Conservation (phyloP, 23 tunicate species). For the Halocynthia roretzi region DNA sequence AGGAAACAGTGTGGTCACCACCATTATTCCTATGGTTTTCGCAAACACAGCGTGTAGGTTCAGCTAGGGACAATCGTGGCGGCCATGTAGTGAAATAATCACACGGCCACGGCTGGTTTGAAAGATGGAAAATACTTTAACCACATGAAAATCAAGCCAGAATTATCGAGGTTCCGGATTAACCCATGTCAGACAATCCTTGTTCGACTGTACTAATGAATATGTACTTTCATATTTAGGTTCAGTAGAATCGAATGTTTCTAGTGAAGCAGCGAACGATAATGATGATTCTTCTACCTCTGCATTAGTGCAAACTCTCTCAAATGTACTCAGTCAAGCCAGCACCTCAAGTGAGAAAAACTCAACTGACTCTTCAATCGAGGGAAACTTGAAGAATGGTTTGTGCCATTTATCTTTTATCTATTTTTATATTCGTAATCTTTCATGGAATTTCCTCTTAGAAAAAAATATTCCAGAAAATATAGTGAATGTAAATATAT, state of each 20-base stretch:
- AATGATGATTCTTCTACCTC: conserved; percentile 39
- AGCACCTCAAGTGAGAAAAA: conserved; percentile 19
- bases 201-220: no score
- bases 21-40: neutral
- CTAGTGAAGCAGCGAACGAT: neutral
- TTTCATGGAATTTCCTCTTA: neutral
- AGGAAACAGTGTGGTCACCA: neutral
- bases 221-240: neutral
- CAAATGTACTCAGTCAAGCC: conserved; percentile 72
- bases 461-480: neutral
- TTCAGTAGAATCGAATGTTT: neutral
- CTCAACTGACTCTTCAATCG: conserved; percentile 17
- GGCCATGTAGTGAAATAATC: neutral
- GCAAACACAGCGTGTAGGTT: neutral
- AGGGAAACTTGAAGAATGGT: conserved; percentile 79
- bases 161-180: no score
- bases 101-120: neutral
- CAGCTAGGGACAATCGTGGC: neutral
- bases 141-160: no score
- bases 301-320: conserved; percentile 58
- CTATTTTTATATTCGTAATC: neutral
- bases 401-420: neutral
- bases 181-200: no score
- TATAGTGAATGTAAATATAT: neutral
- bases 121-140: neutral